phyloP scores from a whole-genome alignment of 2,113 vertebrate genomes.

The Ceratotherium simum region DNA sequence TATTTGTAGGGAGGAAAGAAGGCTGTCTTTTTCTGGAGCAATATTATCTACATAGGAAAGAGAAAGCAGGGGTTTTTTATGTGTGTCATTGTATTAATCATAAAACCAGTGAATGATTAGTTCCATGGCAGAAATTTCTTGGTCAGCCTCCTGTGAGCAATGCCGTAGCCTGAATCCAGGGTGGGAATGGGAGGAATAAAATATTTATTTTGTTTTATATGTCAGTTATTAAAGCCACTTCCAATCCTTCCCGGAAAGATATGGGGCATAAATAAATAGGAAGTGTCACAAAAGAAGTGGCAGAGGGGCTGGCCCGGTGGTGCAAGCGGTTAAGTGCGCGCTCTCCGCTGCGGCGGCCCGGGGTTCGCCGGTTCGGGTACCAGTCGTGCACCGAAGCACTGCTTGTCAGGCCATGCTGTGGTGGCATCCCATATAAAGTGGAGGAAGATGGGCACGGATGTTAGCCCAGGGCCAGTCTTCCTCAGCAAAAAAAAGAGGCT shows the following conservation, averaged over 20 bases:
- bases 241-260: slow-evolving; percentile 53
- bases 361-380: no score
- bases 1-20: slow-evolving; percentile 55
- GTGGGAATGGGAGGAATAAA: background rate
- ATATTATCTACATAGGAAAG: slow-evolving; percentile 15
- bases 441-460: no score
- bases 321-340: no score
- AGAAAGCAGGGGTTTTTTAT: slow-evolving; percentile 26
- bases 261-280: background rate
- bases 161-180: background rate
- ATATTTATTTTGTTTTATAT: slow-evolving; percentile 65
- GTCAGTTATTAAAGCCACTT: slow-evolving; percentile 54
- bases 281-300: slow-evolving; percentile 4
- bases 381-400: no score
- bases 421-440: no score
- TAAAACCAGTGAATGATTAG: slow-evolving; percentile 57
- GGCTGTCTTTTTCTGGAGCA: slow-evolving; percentile 20
- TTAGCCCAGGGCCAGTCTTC: no score
- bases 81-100: slow-evolving; percentile 48
- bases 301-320: background rate
- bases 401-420: no score
- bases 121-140: slow-evolving; percentile 57
- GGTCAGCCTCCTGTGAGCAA: slow-evolving; percentile 50
- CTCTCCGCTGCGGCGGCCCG: no score
- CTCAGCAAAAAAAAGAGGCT: no score